Evolutionary conservation across 2,797 vertebrate genomes (phyloP).

Genomic region (Epinephelus malabaricus): DNA sequence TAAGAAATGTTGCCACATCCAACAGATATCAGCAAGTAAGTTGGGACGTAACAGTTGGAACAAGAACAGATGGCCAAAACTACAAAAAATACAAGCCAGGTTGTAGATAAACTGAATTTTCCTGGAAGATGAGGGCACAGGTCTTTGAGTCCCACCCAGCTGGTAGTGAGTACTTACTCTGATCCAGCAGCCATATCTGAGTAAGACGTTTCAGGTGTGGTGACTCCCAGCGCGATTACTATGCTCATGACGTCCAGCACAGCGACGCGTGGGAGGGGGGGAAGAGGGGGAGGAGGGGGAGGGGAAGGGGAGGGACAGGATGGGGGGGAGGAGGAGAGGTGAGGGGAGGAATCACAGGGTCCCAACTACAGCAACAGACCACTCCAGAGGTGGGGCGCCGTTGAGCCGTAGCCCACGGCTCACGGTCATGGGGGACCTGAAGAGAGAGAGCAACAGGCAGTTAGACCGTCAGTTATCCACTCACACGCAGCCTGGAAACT

Average conservation of each 20-base stretch:
- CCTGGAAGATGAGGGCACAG: background rate
- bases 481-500: too few relatives aligned
- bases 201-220: constrained; percentile 99
- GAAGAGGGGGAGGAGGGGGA: constrained; percentile 83
- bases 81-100: background rate
- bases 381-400: constrained; percentile 94
- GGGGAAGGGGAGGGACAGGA: constrained; percentile 88
- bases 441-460: constrained; percentile 1
- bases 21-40: background rate
- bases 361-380: constrained; percentile 92
- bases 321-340: constrained; percentile 84
- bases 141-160: background rate
- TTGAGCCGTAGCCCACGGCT: constrained; percentile 93
- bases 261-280: constrained; percentile 86
- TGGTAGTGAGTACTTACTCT: constrained; percentile 86
- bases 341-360: constrained; percentile 92
- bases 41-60: background rate
- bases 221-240: constrained; percentile 99
- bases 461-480: too few relatives aligned
- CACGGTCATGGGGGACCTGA: constrained; percentile 95
- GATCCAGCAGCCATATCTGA: constrained; percentile 99
- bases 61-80: background rate
- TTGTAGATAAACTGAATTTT: background rate
- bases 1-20: background rate
- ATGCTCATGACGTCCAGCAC: constrained; percentile 99